Evolutionary conservation across 2,888 invertebrate species (phyloP).

Genomic region (Eupithecia centaureata): DNA sequence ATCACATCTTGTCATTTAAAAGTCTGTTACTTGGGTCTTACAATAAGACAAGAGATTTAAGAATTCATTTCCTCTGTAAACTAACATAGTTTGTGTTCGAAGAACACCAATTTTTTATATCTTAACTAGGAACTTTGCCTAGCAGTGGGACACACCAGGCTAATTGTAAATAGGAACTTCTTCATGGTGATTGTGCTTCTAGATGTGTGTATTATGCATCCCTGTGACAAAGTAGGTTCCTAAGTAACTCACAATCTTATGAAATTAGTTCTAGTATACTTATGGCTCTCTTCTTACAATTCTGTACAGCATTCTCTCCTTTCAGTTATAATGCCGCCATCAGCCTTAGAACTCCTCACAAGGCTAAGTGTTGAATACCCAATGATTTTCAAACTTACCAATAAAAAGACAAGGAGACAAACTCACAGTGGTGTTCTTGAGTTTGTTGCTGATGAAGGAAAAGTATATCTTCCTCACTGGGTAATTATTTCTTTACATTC

Average conservation of each 20-base stretch:
- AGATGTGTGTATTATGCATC: too few relatives aligned
- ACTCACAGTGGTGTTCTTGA: constrained; percentile 99
- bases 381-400: constrained; percentile 98
- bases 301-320: background rate
- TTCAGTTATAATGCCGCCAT: constrained; percentile 98
- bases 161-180: too few relatives aligned
- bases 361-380: constrained; percentile 98
- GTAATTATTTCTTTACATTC: constrained; percentile 74
- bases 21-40: background rate
- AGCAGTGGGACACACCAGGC: too few relatives aligned
- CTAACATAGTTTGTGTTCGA: too few relatives aligned
- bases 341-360: constrained; percentile 96
- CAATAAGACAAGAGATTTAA: too few relatives aligned
- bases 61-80: too few relatives aligned
- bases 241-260: too few relatives aligned
- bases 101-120: too few relatives aligned
- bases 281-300: background rate
- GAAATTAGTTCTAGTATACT: background rate
- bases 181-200: too few relatives aligned
- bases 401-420: constrained; percentile 91
- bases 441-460: constrained; percentile 99
- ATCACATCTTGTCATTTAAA: background rate
- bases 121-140: too few relatives aligned
- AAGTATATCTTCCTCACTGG: constrained; percentile 99
- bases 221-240: too few relatives aligned